Evolutionary conservation across 1,140 invertebrate genomes (phyloP), one percentile per base, ranked within the genome.

Genomic region (Xylocopa sonorina): DNA sequence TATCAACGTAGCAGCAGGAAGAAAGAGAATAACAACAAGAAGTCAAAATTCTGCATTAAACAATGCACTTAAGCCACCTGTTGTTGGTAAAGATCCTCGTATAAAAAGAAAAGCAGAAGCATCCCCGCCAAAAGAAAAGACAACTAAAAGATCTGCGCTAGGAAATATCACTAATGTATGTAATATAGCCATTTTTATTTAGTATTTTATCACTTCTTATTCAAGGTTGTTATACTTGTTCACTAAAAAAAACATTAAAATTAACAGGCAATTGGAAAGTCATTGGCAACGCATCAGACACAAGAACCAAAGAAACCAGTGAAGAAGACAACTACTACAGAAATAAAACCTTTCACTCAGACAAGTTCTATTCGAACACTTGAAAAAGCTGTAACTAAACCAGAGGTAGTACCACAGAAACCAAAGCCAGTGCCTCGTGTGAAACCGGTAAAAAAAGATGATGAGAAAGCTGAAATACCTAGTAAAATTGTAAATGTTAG

Each of bases 161-260:
- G 95, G 95, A 80, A 96, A 97, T 87, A 94, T 97, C 62, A 97
- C 96, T 5, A 97, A 97, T 93, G 95, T 95, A 91, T 89, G 83
- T 90, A 32, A 9, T 27, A 29, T 24, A 2, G 41, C 34, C 0
- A 43, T 57, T 60, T 69, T 67, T 64, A 46, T 60, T 24, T n/a
- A n/a, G n/a, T n/a, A n/a, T 43, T 46, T 4, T 43, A 29, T 75
- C 10, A 38, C 34, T 46, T 32, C 38, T 38, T 38, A 4, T 38
- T 38, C 9, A 38, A 4, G 3, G 9, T 38, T 38, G 9, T 38
- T 38, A 38, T 4, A 38, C 9, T 21, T 3, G 41, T 43, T 55
- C 18, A 12, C 16, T 68, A 27, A 51, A 3, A 51, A 10, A n/a
- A n/a, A n/a, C n/a, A n/a, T n/a, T 58, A 32, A 58, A 43, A 18